Evolutionary conservation across 2,888 invertebrate species (phyloP), one percentile per base, ranked within the genome.

Genomic region (Amphimallon solstitiale): DNA sequence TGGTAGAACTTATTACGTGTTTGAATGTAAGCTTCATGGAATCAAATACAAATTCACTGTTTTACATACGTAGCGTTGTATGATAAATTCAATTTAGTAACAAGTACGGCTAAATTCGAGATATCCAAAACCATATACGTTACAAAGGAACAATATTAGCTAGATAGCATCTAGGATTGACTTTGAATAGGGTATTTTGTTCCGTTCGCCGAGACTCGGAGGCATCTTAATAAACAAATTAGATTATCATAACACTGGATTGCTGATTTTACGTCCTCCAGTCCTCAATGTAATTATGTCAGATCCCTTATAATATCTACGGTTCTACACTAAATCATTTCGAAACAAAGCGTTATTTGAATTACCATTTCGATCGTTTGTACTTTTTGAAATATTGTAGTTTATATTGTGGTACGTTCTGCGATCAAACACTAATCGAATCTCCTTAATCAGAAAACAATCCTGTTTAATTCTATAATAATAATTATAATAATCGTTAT

Each of bases 21-120:
- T 43, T 43, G 14, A 14, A 43, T 43, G 1, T 2, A 43, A 43
- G 7, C 43, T 43, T 15, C 15, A 43, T 9, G 17, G 17, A 14
- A 43, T 43, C 15, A 43, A 43, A 43, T 14, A 43, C 15, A 43
- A 14, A 43, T 43, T 43, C 43, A 14, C 64, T 54, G 35, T 29
- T 65, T 51, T 40, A 43, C 60, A 61, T 60, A 60, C 63, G 23
- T 38, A 19, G 17, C 40, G 54, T 35, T 52, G 45, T 52, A 54
- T 40, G n/a, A 23, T 34, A 66, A 66, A 66, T 66, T 54, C 56
- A 66, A 56, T 66, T 62, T 54, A 54, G 56, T 34, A 54, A 63
- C 66, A 62, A 66, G 62, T 66, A 62, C 34, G 54, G 48, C 66
- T 66, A 62, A 62, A 62, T 62, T 56, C 48, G 40, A 23, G 17